These are phyloP conservation scores for Tetramorium parvispinum DNA, from an alignment of 1,140 invertebrate species.

Conservation along the genomic window DNA sequence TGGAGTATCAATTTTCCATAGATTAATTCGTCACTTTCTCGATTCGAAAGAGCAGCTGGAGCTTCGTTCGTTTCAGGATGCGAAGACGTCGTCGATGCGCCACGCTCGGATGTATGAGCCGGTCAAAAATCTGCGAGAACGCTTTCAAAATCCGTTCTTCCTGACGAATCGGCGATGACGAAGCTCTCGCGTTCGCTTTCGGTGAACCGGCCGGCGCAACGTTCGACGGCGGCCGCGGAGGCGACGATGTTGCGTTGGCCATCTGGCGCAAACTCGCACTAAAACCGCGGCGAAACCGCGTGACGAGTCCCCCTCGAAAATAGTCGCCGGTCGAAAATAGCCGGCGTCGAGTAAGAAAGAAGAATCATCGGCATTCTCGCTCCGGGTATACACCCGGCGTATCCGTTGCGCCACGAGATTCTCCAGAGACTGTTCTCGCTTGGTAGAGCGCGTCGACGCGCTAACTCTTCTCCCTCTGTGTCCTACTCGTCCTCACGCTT, in stretches of 20 bases:
- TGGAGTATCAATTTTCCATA: neutral
- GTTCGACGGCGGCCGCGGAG: constrained; percentile 44
- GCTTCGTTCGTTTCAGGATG: neutral
- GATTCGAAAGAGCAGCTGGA: neutral
- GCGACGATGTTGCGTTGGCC: constrained; percentile 77
- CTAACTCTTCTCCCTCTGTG: neutral
- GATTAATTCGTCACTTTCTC: neutral
- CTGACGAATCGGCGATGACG: neutral
- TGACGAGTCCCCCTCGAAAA: constrained; percentile 84
- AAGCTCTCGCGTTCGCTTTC: constrained; percentile 11
- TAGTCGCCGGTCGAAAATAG: constrained; percentile 84
- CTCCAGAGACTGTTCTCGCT: constrained; percentile 62
- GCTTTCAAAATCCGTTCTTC: neutral
- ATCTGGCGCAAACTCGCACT: constrained; percentile 81
- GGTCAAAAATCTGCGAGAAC: neutral
- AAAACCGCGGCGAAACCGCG: constrained; percentile 81
- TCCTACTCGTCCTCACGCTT: neutral
- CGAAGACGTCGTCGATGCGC: neutral
- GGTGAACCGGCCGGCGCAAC: constrained; percentile 57
- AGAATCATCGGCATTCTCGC: constrained; percentile 77
- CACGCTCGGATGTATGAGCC: neutral
- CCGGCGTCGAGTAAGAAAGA: constrained; percentile 79
- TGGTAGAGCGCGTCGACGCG: constrained; percentile 18
- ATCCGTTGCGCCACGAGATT: constrained; percentile 57
- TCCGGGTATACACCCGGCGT: constrained; percentile 28